phyloP scores from a whole-genome alignment of 1,140 invertebrate genomes.

The Aphelenchoides besseyi region DNA sequence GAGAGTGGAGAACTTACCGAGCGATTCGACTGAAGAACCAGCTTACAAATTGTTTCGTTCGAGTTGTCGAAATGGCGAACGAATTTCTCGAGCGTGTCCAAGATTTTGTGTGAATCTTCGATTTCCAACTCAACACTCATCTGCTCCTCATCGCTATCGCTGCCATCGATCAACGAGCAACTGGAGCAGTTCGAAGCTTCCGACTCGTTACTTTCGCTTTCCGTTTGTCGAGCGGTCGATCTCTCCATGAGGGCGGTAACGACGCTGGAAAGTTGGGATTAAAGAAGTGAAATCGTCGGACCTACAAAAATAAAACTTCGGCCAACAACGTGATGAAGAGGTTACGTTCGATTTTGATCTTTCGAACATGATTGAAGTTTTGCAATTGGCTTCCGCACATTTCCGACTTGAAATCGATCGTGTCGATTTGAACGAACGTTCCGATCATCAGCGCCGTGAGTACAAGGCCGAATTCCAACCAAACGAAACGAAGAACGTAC shows the following conservation, averaged over 20 bases:
- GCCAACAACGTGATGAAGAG: neutral
- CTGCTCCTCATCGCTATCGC: no score
- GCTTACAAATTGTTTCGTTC: neutral
- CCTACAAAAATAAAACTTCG: neutral
- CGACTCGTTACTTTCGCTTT: neutral
- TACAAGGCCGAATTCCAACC: neutral
- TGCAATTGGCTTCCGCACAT: no score
- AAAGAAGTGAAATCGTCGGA: neutral
- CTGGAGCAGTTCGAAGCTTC: no score
- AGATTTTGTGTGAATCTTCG: no score
- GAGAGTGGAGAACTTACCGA: neutral
- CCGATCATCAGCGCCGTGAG: neutral
- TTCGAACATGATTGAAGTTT: no score
- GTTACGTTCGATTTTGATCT: neutral
- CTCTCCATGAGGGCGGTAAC: neutral
- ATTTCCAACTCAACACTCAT: no score
- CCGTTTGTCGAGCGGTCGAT: neutral
- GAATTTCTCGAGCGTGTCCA: neutral
- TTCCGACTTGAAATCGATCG: no score
- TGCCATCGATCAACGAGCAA: no score
- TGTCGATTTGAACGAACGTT: neutral
- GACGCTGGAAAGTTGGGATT: neutral
- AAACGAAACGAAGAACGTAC: neutral
- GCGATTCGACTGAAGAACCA: neutral
- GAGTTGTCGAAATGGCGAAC: neutral